Conservation (phyloP, 1,140 invertebrate genomes). For the Philotrypesis tridentata region DNA sequence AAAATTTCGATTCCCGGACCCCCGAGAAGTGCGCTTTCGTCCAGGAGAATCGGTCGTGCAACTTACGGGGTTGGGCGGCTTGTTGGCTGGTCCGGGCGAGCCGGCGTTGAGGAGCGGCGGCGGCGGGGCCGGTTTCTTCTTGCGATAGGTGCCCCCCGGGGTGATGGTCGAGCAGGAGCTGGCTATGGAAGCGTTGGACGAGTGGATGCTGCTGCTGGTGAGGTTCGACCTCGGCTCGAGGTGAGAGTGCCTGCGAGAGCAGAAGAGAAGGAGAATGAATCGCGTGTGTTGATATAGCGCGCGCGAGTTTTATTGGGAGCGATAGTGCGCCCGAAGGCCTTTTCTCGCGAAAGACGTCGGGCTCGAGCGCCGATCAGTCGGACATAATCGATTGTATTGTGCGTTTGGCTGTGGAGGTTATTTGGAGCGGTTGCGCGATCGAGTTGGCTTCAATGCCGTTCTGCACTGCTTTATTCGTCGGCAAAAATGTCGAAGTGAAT, state of each 20-base stretch:
- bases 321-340: too few species aligned
- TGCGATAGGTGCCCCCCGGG: conserved; percentile 70
- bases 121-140: conserved; percentile 81
- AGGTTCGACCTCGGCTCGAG: conserved; percentile 57
- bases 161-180: conserved; percentile 65
- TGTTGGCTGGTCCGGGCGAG: conserved; percentile 44
- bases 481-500: too few species aligned
- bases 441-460: too few species aligned
- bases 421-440: too few species aligned
- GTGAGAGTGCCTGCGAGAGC: conserved; percentile 56
- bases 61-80: conserved; percentile 34
- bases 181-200: conserved; percentile 66
- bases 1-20: too few species aligned
- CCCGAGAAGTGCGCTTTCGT: too few species aligned
- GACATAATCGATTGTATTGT: not conserved
- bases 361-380: too few species aligned
- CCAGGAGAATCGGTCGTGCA: not conserved
- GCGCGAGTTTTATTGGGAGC: too few species aligned
- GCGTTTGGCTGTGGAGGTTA: too few species aligned
- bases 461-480: too few species aligned
- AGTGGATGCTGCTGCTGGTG: conserved; percentile 58
- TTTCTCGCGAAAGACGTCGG: too few species aligned
- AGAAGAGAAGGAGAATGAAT: conserved; percentile 19
- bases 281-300: not conserved
- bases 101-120: conserved; percentile 74